phyloP scores from a whole-genome alignment of 2,888 invertebrate species.

The Leucophenga montana region DNA sequence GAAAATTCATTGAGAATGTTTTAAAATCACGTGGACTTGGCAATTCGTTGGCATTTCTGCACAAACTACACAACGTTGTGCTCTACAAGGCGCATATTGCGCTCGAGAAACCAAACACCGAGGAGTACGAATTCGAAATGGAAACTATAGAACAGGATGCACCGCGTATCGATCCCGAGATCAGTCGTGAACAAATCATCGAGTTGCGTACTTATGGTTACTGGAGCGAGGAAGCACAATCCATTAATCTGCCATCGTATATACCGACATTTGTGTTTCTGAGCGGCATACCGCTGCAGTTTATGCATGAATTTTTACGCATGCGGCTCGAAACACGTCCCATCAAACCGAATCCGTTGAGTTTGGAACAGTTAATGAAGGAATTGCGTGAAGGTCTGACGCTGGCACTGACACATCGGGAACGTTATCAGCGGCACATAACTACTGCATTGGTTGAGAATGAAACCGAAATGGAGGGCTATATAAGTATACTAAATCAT shows the following conservation, averaged over 20 bases:
- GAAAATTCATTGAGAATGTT: slow-evolving; percentile 89
- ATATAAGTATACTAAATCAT: slow-evolving; percentile 78
- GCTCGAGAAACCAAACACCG: slow-evolving; percentile 76
- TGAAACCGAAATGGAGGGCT: slow-evolving; percentile 73
- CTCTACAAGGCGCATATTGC: slow-evolving; percentile 82
- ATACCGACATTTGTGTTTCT: slow-evolving; percentile 89
- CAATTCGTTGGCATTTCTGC: slow-evolving; percentile 86
- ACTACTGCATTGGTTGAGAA: slow-evolving; percentile 76
- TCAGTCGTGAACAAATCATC: slow-evolving; percentile 69
- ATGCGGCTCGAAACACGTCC: slow-evolving; percentile 89
- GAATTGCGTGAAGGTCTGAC: slow-evolving; percentile 92
- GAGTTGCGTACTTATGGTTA: slow-evolving; percentile 78
- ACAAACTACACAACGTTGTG: slow-evolving; percentile 80
- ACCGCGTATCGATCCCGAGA: slow-evolving; percentile 70
- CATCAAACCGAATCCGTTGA: slow-evolving; percentile 87
- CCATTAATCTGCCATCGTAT: slow-evolving; percentile 89
- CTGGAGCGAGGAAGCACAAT: slow-evolving; percentile 83
- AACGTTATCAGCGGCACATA: slow-evolving; percentile 82
- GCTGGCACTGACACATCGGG: slow-evolving; percentile 86
- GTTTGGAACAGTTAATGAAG: slow-evolving; percentile 89
- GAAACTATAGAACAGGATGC: slow-evolving; percentile 74
- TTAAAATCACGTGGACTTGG: slow-evolving; percentile 89
- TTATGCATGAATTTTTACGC: slow-evolving; percentile 92
- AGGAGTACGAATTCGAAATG: slow-evolving; percentile 69
- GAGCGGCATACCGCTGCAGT: slow-evolving; percentile 88